Evolutionary conservation across 1,140 invertebrate species (phyloP).

Genomic region (Hirudo medicinalis): DNA sequence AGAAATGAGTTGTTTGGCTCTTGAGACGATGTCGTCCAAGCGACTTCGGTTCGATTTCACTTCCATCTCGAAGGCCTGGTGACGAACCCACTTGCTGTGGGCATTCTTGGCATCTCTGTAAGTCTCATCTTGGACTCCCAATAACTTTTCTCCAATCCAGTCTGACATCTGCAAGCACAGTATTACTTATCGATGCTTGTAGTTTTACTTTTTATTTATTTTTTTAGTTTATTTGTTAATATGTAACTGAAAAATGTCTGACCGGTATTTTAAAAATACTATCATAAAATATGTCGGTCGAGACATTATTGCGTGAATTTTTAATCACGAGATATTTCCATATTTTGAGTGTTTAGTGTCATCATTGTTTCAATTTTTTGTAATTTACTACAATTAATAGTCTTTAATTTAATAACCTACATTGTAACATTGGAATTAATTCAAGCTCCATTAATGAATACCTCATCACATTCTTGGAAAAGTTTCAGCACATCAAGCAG

Average conservation of each 20-base stretch:
- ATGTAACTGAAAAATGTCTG: no score
- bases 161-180: slow-evolving; percentile 49
- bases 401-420: no score
- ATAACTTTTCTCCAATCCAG: slow-evolving; percentile 98
- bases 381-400: no score
- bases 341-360: no score
- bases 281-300: no score
- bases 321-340: no score
- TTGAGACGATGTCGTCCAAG: slow-evolving; percentile 68
- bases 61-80: slow-evolving; percentile 97
- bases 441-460: slow-evolving; percentile 25
- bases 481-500: slow-evolving; percentile 88
- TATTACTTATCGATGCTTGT: neutral
- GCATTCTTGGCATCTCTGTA: slow-evolving; percentile 94
- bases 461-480: slow-evolving; percentile 91
- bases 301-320: no score
- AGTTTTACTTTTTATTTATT: no score
- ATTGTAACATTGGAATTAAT: no score
- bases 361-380: no score
- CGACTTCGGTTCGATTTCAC: slow-evolving; percentile 96
- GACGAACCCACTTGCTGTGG: slow-evolving; percentile 96
- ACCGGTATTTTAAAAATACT: no score
- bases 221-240: no score
- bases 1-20: slow-evolving; percentile 17
- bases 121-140: slow-evolving; percentile 94